A percentile compares a stretch with the other conserved stretches of the same genome.
These are phyloP conservation scores for Sialia sialis DNA, from an alignment of 2,113 vertebrate genomes.

Conservation along the genomic window DNA sequence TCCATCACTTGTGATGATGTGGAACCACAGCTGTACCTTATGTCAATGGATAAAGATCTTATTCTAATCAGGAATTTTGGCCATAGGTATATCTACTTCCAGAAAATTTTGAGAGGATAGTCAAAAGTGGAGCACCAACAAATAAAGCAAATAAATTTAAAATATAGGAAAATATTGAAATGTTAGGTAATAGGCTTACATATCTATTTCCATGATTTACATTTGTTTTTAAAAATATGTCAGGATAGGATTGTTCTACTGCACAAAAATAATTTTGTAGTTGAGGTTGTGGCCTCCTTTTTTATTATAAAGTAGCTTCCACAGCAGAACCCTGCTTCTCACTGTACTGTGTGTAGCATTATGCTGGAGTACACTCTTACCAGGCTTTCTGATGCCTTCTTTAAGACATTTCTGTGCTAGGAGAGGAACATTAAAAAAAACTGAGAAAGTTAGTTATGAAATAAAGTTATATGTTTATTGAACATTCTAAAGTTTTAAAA, in stretches of 20 bases:
- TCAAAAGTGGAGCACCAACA: background rate
- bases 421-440: background rate
- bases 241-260: background rate
- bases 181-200: background rate
- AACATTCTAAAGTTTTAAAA: background rate
- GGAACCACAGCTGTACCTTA: background rate
- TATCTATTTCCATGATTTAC: rapidly evolving
- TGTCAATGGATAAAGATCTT: background rate
- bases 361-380: background rate
- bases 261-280: background rate
- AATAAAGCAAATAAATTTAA: background rate
- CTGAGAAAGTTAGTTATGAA: background rate
- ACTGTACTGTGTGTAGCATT: background rate
- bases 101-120: background rate
- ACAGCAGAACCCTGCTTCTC: background rate
- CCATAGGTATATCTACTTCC: background rate
- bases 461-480: background rate
- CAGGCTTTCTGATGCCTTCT: background rate
- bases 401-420: background rate
- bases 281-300: background rate
- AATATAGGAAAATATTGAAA: background rate
- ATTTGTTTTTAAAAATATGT: rapidly evolving
- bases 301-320: background rate
- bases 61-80: background rate
- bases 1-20: background rate